Base-by-base conservation (phyloP, 2,113 vertebrate genomes). In the Poeciliopsis turrubarensis region DNA sequence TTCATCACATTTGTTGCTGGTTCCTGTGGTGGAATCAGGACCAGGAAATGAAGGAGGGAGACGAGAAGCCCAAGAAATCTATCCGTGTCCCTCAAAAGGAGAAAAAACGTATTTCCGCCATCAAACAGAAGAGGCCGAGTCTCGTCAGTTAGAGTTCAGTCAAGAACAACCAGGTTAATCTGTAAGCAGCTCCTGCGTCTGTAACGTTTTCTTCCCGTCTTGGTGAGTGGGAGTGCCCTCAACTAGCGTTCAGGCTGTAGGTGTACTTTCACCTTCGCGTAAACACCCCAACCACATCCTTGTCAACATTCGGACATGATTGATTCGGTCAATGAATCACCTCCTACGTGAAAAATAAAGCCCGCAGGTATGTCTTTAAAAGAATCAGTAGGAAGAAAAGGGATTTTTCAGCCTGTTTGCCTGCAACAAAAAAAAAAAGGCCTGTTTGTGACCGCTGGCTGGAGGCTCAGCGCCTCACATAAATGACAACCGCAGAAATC, bases 401-500 rank as follows among this genome's bases (percentile, higher is more conserved):
- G 12, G 60, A 64, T 39, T 14, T 72, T 61, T 17, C 68, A 30
- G 65, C 30, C 68, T 60, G 61, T 73, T 15, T 51, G 19, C 60
- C 61, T 25, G 2, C 22, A 73, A 85, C 78, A 79, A 75, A 54
- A 22, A 13, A n/a, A n/a, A n/a, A n/a, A n/a, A n/a, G 25, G n/a
- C 3, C 66, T n/a, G 73, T 73, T 83, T 78, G 72, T 77, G 60
- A 61, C 47, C 17, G 15, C 3, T 31, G 39, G 73, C 64, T 34
- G 25, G 63, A 8, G 81, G 12, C 31, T 67, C 29, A 54, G 61
- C 22, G 39, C 31, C 14, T 72, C 9, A 78, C 72, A 68, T 84
- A 75, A 83, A 83, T n/a, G 29, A 70, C 4, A 13, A 32, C 75
- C 65, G 51, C 1, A 68, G 71, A 72, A 77, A 78, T 78, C 61